Base-by-base conservation (phyloP, 2,888 invertebrate species). In the Anarsia innoxiella region DNA sequence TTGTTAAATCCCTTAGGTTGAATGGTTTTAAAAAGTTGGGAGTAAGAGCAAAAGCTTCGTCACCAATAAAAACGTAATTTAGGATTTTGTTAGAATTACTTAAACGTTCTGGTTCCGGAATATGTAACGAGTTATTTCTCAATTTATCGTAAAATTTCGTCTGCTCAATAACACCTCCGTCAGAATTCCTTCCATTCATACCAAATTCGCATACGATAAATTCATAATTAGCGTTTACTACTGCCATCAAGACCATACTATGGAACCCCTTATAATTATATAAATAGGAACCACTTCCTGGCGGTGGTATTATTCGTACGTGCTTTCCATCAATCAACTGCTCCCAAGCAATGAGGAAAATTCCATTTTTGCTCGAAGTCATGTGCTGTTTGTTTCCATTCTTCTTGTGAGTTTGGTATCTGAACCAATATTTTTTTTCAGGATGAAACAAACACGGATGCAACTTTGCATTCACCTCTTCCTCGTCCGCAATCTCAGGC, bases 221-320 rank as follows among this genome's bases (percentile, higher is more conserved):
- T n/a, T n/a, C n/a, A 40, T 48, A 51, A 34, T 51, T 37, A 4
- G 43, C 44, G 34, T 49, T 47, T 37, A 49, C 52, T 29, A 53
- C 36, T 32, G 48, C 49, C 41, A 52, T 40, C 41, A 52, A 45
- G 44, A 51, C 35, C 34, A 49, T 46, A 42, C 44, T 48, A 46
- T 40, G 43, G 42, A 42, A 45, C 3, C 48, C 46, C 19, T 49
- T 48, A 43, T 49, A 51, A 44, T 51, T 49, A 1, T 45, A 2
- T 12, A 37, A 46, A 37, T 42, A 9, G 27, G 45, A 46, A 10
- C 48, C 49, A 23, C 44, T 42, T 8, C 46, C 43, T 36, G n/a
- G 9, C 41, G 46, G 43, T 40, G 45, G 46, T 42, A 3, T 4
- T 9, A 44, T 40, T 30, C 13, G 15, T 23, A 45, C 30, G 32